Conservation (phyloP, 2,888 invertebrate genomes). For the Ophioninae sp. region DNA sequence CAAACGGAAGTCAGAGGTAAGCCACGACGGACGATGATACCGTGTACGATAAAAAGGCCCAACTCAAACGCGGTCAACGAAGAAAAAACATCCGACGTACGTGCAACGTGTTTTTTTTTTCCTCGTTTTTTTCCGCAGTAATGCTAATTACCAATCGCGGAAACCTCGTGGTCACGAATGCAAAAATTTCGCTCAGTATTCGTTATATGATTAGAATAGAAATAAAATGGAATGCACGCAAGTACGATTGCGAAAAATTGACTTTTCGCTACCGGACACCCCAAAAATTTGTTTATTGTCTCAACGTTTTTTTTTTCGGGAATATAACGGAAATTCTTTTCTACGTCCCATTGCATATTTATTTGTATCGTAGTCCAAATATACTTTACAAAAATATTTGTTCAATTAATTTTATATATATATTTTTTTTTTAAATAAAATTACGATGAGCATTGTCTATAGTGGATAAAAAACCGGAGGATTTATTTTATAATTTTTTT, state of each 20-base stretch:
- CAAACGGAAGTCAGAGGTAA: constrained; percentile 39
- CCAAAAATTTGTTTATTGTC: too few species aligned
- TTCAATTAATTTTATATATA: too few species aligned
- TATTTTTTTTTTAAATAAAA: too few species aligned
- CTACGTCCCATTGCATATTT: too few species aligned
- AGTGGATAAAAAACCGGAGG: neutral
- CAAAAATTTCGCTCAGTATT: neutral
- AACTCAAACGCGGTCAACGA: neutral
- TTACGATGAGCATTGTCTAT: too few species aligned
- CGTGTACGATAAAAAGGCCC: neutral
- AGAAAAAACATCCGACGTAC: constrained; percentile 22
- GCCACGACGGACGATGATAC: neutral
- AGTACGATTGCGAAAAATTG: too few species aligned
- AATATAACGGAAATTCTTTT: too few species aligned
- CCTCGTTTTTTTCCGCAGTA: neutral
- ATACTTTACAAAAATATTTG: too few species aligned
- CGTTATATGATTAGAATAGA: neutral
- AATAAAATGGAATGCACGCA: too few species aligned
- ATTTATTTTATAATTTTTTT: too few species aligned
- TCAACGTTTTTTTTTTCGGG: too few species aligned
- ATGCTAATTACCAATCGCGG: neutral
- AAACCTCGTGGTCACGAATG: neutral
- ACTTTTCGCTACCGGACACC: constrained; percentile 22
- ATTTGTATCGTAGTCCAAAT: too few species aligned
- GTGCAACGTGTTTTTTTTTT: neutral